Percentiles rank a stretch among this genome's conserved stretches.
Conservation (phyloP, 2,888 invertebrate species). For the Oxyteleia sp. region DNA sequence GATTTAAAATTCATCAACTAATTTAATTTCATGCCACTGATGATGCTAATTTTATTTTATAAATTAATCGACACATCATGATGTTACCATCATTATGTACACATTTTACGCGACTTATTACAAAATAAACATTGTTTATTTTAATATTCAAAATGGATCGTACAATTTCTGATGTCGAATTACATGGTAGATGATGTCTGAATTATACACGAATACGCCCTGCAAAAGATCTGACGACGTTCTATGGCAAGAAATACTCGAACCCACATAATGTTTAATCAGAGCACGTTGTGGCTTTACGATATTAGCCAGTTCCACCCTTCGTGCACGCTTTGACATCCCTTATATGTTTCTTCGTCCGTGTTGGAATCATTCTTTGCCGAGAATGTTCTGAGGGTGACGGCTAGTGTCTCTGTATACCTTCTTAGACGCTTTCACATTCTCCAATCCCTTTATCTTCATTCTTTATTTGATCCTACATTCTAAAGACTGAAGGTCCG, state of each 20-base stretch:
- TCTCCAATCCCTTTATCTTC: slow-evolving; percentile 58
- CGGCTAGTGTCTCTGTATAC: slow-evolving; percentile 76
- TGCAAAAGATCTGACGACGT: slow-evolving; percentile 56
- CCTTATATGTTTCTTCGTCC: slow-evolving; percentile 72
- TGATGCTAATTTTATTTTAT: slow-evolving; percentile 3
- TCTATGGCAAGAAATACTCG: slow-evolving; percentile 81
- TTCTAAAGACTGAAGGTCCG: slow-evolving; percentile 45
- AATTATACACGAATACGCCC: slow-evolving; percentile 54
- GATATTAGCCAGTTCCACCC: slow-evolving; percentile 83
- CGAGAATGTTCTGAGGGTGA: slow-evolving; percentile 70
- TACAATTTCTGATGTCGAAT: slow-evolving; percentile 17
- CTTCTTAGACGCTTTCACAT: slow-evolving; percentile 71
- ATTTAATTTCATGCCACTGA: too few species aligned
- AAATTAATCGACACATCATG: background rate
- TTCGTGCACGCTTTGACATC: slow-evolving; percentile 71
- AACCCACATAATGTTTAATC: slow-evolving; percentile 87
- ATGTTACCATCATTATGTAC: background rate
- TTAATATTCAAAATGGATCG: slow-evolving; percentile 4
- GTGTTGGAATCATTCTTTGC: slow-evolving; percentile 62
- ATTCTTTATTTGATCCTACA: slow-evolving; percentile 47
- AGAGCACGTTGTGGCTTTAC: slow-evolving; percentile 87
- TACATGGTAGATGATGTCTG: slow-evolving; percentile 36
- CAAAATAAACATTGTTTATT: background rate
- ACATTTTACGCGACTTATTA: background rate
- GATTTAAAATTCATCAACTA: too few species aligned